Evolutionary conservation across 2,888 invertebrate genomes (phyloP).

Genomic region (Micropterix aruncella): DNA sequence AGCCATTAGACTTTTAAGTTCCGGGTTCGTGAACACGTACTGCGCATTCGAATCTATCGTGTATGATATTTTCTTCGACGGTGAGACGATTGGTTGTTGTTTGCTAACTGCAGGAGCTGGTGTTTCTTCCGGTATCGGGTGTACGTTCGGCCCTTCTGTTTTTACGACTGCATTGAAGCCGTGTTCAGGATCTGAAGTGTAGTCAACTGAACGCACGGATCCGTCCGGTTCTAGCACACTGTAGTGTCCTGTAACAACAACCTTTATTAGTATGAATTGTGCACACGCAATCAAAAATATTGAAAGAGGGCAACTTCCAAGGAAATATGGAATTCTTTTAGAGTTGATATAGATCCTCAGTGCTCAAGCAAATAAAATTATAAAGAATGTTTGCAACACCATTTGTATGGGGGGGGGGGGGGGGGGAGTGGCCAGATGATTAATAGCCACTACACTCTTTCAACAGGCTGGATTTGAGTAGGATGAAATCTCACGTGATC

Average conservation of each 20-base stretch:
- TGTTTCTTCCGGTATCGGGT: conserved; percentile 14
- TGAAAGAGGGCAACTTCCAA: too few species aligned
- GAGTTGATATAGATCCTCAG: too few species aligned
- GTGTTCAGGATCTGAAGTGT: conserved; percentile 39
- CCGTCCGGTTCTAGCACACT: conserved; percentile 56
- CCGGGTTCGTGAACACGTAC: not conserved
- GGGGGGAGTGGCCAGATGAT: too few species aligned
- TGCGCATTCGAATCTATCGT: not conserved
- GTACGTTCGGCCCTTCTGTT: conserved; percentile 26
- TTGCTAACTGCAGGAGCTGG: not conserved
- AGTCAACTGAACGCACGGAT: conserved; percentile 42
- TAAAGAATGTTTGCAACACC: too few species aligned
- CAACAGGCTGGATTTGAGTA: too few species aligned
- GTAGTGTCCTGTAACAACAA: conserved; percentile 45
- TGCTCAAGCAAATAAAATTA: too few species aligned
- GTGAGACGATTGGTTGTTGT: conserved; percentile 4
- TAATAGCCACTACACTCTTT: too few species aligned
- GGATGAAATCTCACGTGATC: too few species aligned
- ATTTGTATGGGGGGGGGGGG: too few species aligned
- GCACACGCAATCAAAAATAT: too few species aligned
- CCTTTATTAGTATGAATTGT: too few species aligned
- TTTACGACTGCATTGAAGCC: conserved; percentile 45
- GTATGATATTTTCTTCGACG: not conserved
- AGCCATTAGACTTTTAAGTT: not conserved
- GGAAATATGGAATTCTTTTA: too few species aligned